Conservation (phyloP, 2,113 vertebrate species). For the Apodemus sylvaticus region DNA sequence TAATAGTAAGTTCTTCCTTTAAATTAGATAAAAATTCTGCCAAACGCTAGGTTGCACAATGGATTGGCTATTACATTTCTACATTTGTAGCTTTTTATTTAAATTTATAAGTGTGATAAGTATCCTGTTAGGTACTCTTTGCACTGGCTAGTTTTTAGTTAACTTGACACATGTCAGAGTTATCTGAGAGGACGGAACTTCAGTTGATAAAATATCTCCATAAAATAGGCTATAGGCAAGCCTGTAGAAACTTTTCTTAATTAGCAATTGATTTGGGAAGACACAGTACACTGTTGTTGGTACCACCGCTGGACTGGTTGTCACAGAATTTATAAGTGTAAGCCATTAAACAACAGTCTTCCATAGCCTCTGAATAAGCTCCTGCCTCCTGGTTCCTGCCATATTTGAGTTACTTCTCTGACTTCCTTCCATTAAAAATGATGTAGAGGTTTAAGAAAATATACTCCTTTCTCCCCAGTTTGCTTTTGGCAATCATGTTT, state of each 20-base stretch:
- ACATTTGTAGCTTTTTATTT: neutral
- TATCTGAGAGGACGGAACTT: neutral
- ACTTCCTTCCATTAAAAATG: too few species aligned
- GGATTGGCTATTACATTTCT: neutral
- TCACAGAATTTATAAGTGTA: too few species aligned
- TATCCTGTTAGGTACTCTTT: slow-evolving; percentile 19
- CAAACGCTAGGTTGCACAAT: neutral
- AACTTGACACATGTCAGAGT: neutral
- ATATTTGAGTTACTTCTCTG: too few species aligned
- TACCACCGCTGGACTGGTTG: neutral
- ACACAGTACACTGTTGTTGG: neutral
- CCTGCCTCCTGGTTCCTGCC: neutral
- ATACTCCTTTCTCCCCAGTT: too few species aligned
- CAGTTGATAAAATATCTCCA: neutral
- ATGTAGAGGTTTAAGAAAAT: too few species aligned
- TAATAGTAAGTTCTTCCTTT: neutral
- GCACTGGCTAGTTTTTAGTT: neutral
- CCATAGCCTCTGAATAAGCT: neutral
- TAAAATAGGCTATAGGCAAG: neutral
- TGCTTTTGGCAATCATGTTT: neutral
- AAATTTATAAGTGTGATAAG: neutral
- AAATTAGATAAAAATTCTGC: neutral
- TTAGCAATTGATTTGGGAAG: neutral
- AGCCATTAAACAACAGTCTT: too few species aligned
- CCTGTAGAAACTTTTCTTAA: neutral